Evolutionary conservation across 2,888 invertebrate species (phyloP), one percentile per base, ranked within the genome.

Genomic region (Hyposoter didymator): DNA sequence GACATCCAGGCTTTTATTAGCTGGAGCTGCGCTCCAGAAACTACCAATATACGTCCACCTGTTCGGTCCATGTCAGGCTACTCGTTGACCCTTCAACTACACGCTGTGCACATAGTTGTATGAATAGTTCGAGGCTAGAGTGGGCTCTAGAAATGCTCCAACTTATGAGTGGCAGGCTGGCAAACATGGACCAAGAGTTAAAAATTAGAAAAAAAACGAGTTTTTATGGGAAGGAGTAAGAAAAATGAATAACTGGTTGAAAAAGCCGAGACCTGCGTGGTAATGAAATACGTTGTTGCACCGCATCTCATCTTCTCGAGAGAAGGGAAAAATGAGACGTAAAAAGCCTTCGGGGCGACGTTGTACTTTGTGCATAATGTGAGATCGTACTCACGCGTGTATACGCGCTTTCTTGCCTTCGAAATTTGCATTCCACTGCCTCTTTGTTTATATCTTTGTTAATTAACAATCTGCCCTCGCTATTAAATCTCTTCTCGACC

Each of bases 71-170:
- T 49, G 69, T n/a, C 82, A 47, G 52, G 35, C 78, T 43, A 84
- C 66, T 75, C 85, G 84, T 88, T 87, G 86, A 87, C 86, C 74
- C 82, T 78, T 84, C 75, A 72, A 73, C 76, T 79, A 87, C 22
- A 66, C 43, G 62, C 73, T 84, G 67, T 49, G 73, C 67, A 43
- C 67, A 47, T 73, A 78, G 79, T 66, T 62, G 72, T 87, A 87
- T 88, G 87, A 76, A 80, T 83, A 59, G 62, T 69, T 32, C 75
- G 55, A 75, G 59, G 72, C 45, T 17, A 43, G 64, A 49, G 39
- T 28, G 43, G 49, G 52, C 75, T 81, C 69, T 47, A 78, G 70
- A 78, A 80, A 75, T 62, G 59, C 74, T 76, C 55, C 39, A 64
- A 78, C 64, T 82, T 62, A 47, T 55, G 67, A 67, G 59, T 43